Evolutionary conservation across 1,140 invertebrate genomes (phyloP).

Genomic region (Odontomachus brunneus): DNA sequence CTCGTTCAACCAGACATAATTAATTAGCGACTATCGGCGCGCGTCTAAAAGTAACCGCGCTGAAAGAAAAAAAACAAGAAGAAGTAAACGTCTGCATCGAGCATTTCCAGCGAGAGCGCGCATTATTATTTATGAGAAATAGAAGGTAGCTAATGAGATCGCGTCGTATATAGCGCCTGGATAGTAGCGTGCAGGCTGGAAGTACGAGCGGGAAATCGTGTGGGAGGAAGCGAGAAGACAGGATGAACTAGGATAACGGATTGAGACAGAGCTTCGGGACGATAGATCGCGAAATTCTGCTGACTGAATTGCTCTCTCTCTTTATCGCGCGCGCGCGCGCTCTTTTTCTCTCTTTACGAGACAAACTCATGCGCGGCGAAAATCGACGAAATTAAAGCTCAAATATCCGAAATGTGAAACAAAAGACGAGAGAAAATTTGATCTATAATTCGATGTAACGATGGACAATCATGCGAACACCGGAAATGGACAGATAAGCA

Average conservation of each 20-base stretch:
- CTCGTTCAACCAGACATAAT: slow-evolving; percentile 24
- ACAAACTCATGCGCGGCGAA: not conserved
- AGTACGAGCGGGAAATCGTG: not conserved
- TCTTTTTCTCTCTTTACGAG: too few relatives aligned
- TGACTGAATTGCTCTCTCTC: not conserved
- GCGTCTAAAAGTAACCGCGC: slow-evolving; percentile 38
- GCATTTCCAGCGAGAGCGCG: not conserved
- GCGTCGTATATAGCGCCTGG: not conserved
- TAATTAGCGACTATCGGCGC: slow-evolving; percentile 32
- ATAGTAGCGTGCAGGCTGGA: not conserved
- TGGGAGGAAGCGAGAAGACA: not conserved
- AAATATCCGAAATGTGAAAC: not conserved
- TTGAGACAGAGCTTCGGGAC: slow-evolving; percentile 31
- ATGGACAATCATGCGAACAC: not conserved
- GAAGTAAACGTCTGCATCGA: not conserved
- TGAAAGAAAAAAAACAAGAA: slow-evolving; percentile 1
- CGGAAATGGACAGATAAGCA: too few relatives aligned
- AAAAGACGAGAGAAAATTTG: not conserved
- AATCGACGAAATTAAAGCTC: not conserved
- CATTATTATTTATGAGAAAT: slow-evolving; percentile 23
- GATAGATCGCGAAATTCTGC: slow-evolving; percentile 40
- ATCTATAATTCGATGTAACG: not conserved
- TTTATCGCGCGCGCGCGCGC: too few relatives aligned
- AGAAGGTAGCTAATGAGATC: not conserved
- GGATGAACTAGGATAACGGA: slow-evolving; percentile 33